phyloP scores from a whole-genome alignment of 2,888 invertebrate genomes.

The Pelosia muscerda region DNA sequence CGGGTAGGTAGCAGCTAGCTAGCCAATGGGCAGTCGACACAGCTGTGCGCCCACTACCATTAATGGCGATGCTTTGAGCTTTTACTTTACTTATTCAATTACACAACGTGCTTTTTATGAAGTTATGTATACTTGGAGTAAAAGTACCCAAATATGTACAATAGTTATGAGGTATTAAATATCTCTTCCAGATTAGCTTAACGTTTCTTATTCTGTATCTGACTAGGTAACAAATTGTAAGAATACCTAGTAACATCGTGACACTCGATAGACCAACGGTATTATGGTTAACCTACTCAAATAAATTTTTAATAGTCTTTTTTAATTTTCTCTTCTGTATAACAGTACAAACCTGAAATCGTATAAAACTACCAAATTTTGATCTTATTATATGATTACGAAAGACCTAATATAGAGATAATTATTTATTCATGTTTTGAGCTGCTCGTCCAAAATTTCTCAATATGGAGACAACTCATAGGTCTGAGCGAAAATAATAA shows the following conservation, averaged over 20 bases:
- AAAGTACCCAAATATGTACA: neutral
- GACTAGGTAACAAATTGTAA: neutral
- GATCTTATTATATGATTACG: neutral
- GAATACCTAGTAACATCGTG: neutral
- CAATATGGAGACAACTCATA: too few relatives aligned
- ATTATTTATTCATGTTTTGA: neutral
- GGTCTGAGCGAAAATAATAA: neutral
- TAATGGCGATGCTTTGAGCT: constrained; percentile 34
- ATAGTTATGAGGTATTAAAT: too few relatives aligned
- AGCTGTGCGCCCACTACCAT: constrained; percentile 41
- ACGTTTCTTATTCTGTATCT: too few relatives aligned
- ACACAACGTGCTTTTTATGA: constrained; percentile 22
- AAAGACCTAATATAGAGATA: neutral
- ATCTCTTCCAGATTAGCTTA: too few relatives aligned
- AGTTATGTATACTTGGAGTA: constrained; percentile 20
- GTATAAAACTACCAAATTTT: neutral
- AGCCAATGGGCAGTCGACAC: constrained; percentile 26
- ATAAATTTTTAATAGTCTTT: constrained; percentile 6
- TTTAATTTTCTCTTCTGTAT: neutral
- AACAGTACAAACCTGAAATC: neutral
- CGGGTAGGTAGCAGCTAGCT: constrained; percentile 53
- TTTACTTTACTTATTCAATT: constrained; percentile 28
- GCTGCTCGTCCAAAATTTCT: too few relatives aligned
- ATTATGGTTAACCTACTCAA: neutral
- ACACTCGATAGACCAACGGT: neutral